A percentile compares a stretch with the other conserved stretches of the same genome.
phyloP scores from a whole-genome alignment of 2,113 vertebrate species.

The Ammodytes dubius region DNA sequence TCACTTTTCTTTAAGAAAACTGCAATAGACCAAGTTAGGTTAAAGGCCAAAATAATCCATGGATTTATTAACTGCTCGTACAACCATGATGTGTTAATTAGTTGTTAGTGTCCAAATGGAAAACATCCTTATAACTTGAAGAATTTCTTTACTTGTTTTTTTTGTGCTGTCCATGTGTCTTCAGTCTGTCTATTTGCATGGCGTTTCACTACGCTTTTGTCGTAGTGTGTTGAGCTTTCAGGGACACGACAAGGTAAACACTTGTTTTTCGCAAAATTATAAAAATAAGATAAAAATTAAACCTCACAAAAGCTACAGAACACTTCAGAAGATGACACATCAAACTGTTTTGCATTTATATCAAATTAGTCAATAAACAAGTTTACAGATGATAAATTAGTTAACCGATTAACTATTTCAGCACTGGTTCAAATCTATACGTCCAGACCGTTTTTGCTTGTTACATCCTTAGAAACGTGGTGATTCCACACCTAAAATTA shows the following conservation, averaged over 20 bases:
- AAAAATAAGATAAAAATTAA: not conserved
- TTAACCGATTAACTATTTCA: not conserved
- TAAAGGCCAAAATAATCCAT: not conserved
- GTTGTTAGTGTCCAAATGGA: too few species aligned
- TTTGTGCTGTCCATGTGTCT: not conserved
- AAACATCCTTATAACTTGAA: too few species aligned
- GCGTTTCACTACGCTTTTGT: not conserved
- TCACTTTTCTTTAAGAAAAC: not conserved
- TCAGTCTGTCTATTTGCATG: not conserved
- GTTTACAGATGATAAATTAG: not conserved
- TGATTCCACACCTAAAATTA: constrained; percentile 54
- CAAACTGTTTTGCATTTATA: not conserved
- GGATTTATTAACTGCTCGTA: not conserved
- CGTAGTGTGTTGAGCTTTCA: not conserved
- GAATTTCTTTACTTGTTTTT: too few species aligned
- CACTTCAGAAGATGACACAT: not conserved
- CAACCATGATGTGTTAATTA: too few species aligned
- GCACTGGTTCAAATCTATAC: not conserved
- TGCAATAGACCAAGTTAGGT: not conserved
- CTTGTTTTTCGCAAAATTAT: not conserved
- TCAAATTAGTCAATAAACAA: not conserved
- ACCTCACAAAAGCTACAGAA: not conserved
- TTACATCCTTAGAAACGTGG: constrained; percentile 12
- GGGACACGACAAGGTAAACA: not conserved
- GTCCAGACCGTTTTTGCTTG: constrained; percentile 9